phyloP scores from a whole-genome alignment of 2,113 vertebrate genomes.

The Ia io region DNA sequence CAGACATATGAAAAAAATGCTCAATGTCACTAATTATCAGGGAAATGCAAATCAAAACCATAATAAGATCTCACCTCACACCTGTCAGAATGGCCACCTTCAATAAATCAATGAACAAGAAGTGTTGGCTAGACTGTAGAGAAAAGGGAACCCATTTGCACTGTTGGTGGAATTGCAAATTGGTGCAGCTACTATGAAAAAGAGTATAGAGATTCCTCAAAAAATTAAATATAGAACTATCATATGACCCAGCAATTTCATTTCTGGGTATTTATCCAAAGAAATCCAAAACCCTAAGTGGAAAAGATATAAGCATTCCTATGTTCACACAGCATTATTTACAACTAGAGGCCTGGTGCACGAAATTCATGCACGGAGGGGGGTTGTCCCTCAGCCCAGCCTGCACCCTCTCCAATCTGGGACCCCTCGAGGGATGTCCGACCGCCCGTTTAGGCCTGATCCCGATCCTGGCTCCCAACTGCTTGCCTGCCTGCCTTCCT shows the following conservation, averaged over 20 bases:
- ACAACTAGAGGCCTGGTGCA: too few species aligned
- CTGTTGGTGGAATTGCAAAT: not conserved
- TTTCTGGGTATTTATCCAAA: not conserved
- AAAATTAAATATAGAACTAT: not conserved
- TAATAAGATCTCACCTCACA: not conserved
- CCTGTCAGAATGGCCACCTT: not conserved
- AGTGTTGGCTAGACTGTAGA: not conserved
- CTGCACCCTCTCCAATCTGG: too few species aligned
- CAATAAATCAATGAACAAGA: not conserved
- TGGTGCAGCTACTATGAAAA: not conserved
- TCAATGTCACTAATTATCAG: not conserved
- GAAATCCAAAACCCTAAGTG: not conserved
- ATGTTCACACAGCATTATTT: not conserved
- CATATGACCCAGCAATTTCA: not conserved
- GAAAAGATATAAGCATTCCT: not conserved
- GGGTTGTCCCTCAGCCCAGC: too few species aligned
- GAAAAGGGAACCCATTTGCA: not conserved
- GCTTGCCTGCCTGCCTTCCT: too few species aligned
- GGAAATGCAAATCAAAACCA: not conserved
- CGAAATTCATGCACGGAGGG: too few species aligned
- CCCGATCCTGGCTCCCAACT: too few species aligned
- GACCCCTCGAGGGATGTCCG: too few species aligned
- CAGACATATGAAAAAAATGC: not conserved
- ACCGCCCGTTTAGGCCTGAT: too few species aligned
- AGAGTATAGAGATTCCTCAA: not conserved